These are phyloP conservation scores for Tachina fera DNA, from an alignment of 2,888 invertebrate species.

Conservation along the genomic window DNA sequence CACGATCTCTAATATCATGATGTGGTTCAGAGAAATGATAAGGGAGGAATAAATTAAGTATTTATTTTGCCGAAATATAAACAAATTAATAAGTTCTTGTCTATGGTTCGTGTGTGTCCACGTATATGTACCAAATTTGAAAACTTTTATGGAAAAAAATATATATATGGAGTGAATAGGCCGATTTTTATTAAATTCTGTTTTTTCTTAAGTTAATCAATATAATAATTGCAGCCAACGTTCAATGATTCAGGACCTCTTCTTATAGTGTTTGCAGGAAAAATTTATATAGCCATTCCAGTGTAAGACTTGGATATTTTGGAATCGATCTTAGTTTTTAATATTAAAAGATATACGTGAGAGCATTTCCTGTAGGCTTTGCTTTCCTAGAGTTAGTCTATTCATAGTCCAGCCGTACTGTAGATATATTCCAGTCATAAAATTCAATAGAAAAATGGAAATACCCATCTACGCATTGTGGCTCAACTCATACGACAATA, in stretches of 20 bases:
- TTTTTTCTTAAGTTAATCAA: background rate
- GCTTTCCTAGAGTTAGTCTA: too few relatives aligned
- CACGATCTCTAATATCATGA: too few relatives aligned
- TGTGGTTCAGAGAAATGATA: background rate
- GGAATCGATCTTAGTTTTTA: too few relatives aligned
- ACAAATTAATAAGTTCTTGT: too few relatives aligned
- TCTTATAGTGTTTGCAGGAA: background rate
- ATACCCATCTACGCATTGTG: background rate
- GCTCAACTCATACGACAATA: background rate
- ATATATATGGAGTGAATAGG: background rate
- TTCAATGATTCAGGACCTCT: background rate
- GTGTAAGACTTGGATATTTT: too few relatives aligned
- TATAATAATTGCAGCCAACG: background rate
- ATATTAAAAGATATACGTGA: too few relatives aligned
- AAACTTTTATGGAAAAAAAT: background rate
- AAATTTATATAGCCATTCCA: background rate
- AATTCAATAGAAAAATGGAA: background rate
- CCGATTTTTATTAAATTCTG: background rate
- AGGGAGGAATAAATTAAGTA: background rate
- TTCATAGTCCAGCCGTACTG: too few relatives aligned
- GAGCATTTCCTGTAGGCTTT: too few relatives aligned
- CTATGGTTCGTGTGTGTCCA: too few relatives aligned
- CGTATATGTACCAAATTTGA: too few relatives aligned
- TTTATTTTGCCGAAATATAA: background rate
- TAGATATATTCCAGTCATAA: too few relatives aligned